Evolutionary conservation across 2,888 invertebrate species (phyloP), one percentile per base, ranked within the genome.

Genomic region (Cynaeus angustus): DNA sequence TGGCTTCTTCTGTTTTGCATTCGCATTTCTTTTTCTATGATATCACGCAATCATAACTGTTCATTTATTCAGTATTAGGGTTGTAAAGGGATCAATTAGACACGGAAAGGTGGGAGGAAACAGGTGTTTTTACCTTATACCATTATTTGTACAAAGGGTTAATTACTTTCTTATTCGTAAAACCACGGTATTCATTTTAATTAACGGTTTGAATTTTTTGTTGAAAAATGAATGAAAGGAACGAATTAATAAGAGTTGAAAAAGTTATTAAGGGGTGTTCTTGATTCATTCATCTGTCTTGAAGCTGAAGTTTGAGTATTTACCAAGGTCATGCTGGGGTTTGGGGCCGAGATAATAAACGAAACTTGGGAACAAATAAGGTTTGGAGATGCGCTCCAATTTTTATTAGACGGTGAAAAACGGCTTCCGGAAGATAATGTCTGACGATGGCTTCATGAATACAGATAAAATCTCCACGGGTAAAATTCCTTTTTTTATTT

Each of bases 101-200:
- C 8, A n/a, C 14, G 43, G 56, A n/a, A 53, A 53, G 53, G 53
- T 53, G 59, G 59, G 45, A 59, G 59, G 30, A 59, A 59, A 59
- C 59, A 59, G 59, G 59, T 59, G 59, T 59, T 59, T 14, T 14
- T 45, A 16, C 13, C 21, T 13, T 37, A 33, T 12, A 37, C 53
- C 21, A 45, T 10, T 58, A 41, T 58, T 58, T 58, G 13, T 7
- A n/a, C 3, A 59, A 56, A 55, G 43, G 56, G 26, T 56, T 56
- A 56, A 56, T 56, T 56, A 59, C 45, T 6, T 55, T 53, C 55
- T 55, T 55, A 14, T 16, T 41, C 12, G 45, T 30, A 50, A 43
- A 55, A 55, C 16, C 28, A 28, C 7, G 45, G 13, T 13, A 14
- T 58, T 45, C 41, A 58, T 10, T 21, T 48, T 58, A 58, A 58